Evolutionary conservation across 2,113 vertebrate genomes (phyloP).

Genomic region (Bufo gargarizans): DNA sequence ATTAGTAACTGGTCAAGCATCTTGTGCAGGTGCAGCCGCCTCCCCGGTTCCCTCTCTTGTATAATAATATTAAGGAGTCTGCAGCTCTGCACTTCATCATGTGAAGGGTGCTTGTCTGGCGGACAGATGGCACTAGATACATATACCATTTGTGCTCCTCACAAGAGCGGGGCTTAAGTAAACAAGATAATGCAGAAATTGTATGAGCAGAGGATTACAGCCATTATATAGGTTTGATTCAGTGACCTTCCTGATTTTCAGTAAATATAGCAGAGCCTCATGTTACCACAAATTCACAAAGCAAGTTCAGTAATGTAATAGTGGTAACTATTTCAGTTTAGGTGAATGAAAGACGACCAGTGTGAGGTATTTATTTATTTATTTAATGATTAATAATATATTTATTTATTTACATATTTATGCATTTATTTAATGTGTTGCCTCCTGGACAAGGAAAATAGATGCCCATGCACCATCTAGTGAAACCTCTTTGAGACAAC

Average conservation of each 20-base stretch:
- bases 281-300: not conserved
- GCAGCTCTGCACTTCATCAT: constrained; percentile 39
- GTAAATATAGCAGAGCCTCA: not conserved
- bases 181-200: constrained; percentile 54
- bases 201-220: constrained; percentile 10
- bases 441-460: too few species aligned
- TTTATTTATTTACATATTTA: too few species aligned
- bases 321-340: not conserved
- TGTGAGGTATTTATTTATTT: not conserved
- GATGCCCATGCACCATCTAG: too few species aligned
- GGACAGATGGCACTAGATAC: constrained; percentile 47
- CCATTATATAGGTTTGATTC: constrained; percentile 16
- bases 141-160: constrained; percentile 40
- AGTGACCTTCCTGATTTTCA: constrained; percentile 7
- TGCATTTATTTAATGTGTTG: too few species aligned
- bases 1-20: constrained; percentile 20
- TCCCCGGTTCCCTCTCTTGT: not conserved
- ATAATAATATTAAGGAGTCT: constrained; percentile 53
- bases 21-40: constrained; percentile 46
- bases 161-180: constrained; percentile 45
- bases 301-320: not conserved
- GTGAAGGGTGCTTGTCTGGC: constrained; percentile 43
- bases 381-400: not conserved
- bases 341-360: not conserved
- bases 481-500: too few species aligned